Conservation (phyloP, 2,797 vertebrate species). For the Cyclura pinguis region DNA sequence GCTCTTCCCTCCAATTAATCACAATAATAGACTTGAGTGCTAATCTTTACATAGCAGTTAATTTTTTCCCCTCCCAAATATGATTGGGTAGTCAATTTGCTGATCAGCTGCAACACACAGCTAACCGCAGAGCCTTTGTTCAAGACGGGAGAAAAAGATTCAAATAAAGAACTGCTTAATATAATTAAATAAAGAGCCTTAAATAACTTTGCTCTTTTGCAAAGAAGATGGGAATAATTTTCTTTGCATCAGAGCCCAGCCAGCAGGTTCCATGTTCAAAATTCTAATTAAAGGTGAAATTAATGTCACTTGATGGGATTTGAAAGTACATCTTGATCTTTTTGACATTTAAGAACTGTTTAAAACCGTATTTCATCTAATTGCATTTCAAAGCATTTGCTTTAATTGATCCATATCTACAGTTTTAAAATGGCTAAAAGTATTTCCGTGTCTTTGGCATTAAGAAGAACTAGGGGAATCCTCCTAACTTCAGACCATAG, state of each 20-base stretch:
- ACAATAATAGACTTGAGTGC: not conserved
- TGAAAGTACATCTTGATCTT: conserved; percentile 34
- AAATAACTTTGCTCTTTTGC: conserved; percentile 1
- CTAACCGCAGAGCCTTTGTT: not conserved
- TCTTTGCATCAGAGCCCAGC: not conserved
- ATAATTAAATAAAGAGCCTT: conserved; percentile 31
- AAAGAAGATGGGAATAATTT: conserved; percentile 7
- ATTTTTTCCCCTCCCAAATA: not conserved
- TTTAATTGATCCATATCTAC: conserved; percentile 29
- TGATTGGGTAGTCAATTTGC: not conserved
- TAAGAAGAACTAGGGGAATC: not conserved
- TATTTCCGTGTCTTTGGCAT: conserved; percentile 3
- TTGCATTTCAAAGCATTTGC: conserved; percentile 23
- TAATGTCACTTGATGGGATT: conserved; percentile 24
- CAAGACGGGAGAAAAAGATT: not conserved
- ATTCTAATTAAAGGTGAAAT: conserved; percentile 38
- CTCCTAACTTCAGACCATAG: not conserved
- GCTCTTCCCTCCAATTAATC: not conserved
- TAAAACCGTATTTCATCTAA: conserved; percentile 34
- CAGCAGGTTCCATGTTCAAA: not conserved
- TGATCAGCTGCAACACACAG: not conserved
- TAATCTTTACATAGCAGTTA: conserved; percentile 3
- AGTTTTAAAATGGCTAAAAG: not conserved
- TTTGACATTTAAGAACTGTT: conserved; percentile 28
- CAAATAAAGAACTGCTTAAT: not conserved